Conservation (phyloP, 2,888 invertebrate genomes). For the Apodemia zela region DNA sequence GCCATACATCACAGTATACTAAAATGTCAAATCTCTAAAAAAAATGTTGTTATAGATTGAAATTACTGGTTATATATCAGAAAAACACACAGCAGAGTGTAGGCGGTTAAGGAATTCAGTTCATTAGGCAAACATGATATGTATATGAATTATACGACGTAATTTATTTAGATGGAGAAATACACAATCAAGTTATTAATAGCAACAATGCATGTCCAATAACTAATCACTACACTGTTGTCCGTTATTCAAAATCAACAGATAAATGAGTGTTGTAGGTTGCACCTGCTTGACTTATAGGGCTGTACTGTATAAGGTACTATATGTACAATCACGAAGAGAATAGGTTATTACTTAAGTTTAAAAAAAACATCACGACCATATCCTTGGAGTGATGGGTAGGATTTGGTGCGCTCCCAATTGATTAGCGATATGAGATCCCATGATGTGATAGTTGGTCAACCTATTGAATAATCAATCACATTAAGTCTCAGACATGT, state of each 20-base stretch:
- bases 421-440: no score
- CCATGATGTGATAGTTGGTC: no score
- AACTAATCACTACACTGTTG: slow-evolving; percentile 33
- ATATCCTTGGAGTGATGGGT: no score
- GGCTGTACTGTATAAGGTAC: slow-evolving; percentile 28
- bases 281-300: slow-evolving; percentile 56
- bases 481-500: no score
- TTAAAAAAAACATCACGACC: background rate
- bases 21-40: no score
- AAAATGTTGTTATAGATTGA: background rate
- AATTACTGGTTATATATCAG: background rate
- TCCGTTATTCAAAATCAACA: slow-evolving; percentile 53
- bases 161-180: background rate
- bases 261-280: slow-evolving; percentile 51
- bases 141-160: background rate
- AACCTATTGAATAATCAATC: no score
- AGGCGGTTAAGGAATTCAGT: slow-evolving; percentile 1
- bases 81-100: background rate
- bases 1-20: no score
- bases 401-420: no score
- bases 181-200: slow-evolving; percentile 20
- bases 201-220: slow-evolving; percentile 22
- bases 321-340: background rate
- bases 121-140: background rate
- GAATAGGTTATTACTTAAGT: background rate